A percentile compares a stretch with the other conserved stretches of the same genome.
These are phyloP conservation scores for Epinotia ramella DNA, from an alignment of 2,888 invertebrate species.

Conservation along the genomic window DNA sequence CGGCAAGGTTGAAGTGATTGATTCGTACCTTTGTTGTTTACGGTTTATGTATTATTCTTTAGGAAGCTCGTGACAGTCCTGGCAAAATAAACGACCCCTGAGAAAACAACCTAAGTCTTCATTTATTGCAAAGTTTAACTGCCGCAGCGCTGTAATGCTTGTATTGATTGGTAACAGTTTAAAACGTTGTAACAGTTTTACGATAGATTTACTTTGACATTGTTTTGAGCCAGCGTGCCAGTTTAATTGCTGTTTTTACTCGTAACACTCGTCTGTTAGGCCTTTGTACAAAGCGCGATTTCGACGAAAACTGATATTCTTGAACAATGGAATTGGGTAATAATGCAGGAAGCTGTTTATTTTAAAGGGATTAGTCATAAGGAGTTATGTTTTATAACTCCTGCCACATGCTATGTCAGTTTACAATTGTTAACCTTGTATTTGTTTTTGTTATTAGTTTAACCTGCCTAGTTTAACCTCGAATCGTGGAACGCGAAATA, in stretches of 20 bases:
- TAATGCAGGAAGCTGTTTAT: conserved; percentile 13
- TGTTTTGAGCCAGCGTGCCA: conserved; percentile 71
- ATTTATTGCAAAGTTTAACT: conserved; percentile 64
- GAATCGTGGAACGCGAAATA: background rate
- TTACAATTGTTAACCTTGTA: conserved; percentile 2
- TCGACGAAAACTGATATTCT: conserved; percentile 27
- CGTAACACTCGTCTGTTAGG: conserved; percentile 66
- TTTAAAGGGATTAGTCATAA: conserved; percentile 4
- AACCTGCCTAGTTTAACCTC: background rate
- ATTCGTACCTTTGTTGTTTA: background rate
- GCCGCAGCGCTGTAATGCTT: conserved; percentile 56
- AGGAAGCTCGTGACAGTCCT: background rate
- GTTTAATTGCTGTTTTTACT: conserved; percentile 70
- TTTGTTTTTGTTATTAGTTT: background rate
- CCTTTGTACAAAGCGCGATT: conserved; percentile 37
- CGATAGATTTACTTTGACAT: conserved; percentile 74
- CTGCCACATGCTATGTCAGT: background rate
- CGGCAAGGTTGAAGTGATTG: background rate
- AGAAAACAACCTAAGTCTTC: conserved; percentile 46
- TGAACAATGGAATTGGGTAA: background rate
- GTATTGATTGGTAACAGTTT: conserved; percentile 66
- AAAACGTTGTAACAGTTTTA: conserved; percentile 67
- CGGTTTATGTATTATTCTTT: background rate
- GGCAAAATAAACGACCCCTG: background rate
- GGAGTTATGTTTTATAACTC: conserved; percentile 7